Evolutionary conservation across 92 coral and sea anemone species (phyloP), one percentile per base, ranked within the genome.

Genomic region (Zoanthus sociatus): DNA sequence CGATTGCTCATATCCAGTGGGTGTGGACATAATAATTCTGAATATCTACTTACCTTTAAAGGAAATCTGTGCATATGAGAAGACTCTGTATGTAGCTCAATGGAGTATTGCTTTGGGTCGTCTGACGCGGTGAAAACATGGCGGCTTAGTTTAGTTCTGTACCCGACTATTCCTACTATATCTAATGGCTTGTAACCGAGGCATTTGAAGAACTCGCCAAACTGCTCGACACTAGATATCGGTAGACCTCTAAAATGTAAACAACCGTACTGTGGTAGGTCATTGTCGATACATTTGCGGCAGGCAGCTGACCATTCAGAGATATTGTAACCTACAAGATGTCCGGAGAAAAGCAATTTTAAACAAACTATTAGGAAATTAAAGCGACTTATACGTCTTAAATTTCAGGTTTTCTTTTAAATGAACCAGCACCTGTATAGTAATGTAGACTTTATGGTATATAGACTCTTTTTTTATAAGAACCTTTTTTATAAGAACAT

Each of bases 1-100:
- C n/a, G n/a, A n/a, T n/a, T n/a, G n/a, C n/a, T n/a, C n/a, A n/a
- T n/a, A n/a, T n/a, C n/a, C n/a, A n/a, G n/a, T n/a, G n/a, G n/a
- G n/a, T n/a, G n/a, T n/a, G n/a, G n/a, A n/a, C n/a, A n/a, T n/a
- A n/a, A n/a, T n/a, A n/a, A n/a, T n/a, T n/a, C 26, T 26, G 26
- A 37, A 37, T 37, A 1, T 37, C 54, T 11, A 60, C 73, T 60
- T n/a, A 78, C 84, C 37, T 78, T 78, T 42, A 53, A 33, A 5
- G 84, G 84, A n/a, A 81, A 81, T 55, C 75, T 81, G 61, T 81
- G 85, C 85, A 81, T 81, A 21, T 81, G 85, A 6, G 85, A 81
- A 51, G 85, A 81, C 75, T 81, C 85, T 0, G 85, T 81, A 70
- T 81, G 85, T 14, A 81, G 54, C 75, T 81, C 85, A n/a, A 81